Conservation (phyloP, 2,797 vertebrate genomes). For the Trachops cirrhosus region DNA sequence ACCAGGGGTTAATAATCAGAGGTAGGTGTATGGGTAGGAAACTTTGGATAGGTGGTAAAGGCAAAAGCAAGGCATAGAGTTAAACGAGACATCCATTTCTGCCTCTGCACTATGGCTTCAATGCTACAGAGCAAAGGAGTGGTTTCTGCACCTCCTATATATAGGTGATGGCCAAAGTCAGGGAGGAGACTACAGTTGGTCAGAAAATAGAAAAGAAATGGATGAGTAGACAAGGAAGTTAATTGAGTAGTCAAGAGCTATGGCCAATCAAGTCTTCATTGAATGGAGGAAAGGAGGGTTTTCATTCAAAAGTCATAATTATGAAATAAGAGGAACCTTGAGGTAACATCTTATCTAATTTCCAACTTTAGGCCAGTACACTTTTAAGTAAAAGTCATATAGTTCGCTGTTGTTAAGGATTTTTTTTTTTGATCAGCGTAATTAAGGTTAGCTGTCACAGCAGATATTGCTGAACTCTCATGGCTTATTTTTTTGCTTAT, state of each 20-base stretch:
- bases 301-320: neutral
- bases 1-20: neutral
- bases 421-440: neutral
- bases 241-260: neutral
- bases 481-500: neutral
- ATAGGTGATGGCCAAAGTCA: neutral
- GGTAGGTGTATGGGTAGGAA: neutral
- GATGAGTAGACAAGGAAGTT: neutral
- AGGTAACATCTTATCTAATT: neutral
- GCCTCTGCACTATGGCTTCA: neutral
- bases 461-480: neutral
- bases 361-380: neutral
- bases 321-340: neutral
- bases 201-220: conserved; percentile 6
- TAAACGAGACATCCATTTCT: neutral
- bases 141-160: neutral
- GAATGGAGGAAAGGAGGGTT: neutral
- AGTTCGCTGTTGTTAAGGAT: neutral
- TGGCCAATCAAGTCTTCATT: neutral
- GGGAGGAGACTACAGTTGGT: neutral
- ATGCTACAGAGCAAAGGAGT: neutral
- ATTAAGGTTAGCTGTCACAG: neutral
- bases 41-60: neutral
- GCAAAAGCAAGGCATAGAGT: neutral
- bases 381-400: neutral